A percentile compares a stretch with the other conserved stretches of the same genome.
Conservation (phyloP, 2,113 vertebrate genomes). For the Rutilus rutilus region DNA sequence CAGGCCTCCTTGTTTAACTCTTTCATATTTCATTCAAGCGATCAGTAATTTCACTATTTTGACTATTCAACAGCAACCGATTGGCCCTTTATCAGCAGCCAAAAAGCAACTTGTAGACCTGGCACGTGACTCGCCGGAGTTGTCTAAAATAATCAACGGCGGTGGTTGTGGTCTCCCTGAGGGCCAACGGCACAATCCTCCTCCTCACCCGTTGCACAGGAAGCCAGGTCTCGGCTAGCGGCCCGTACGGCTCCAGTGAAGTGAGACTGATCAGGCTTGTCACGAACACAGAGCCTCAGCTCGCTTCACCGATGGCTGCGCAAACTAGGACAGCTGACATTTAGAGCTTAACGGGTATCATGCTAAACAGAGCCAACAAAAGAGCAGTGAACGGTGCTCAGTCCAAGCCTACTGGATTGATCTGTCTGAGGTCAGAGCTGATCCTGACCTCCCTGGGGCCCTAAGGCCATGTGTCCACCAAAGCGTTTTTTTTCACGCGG, state of each 20-base stretch:
- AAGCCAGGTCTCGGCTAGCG: slow-evolving; percentile 68
- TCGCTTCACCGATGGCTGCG: slow-evolving; percentile 53
- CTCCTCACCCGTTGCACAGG: slow-evolving; percentile 21
- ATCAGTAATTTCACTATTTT: not conserved
- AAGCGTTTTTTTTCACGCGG: too few species aligned
- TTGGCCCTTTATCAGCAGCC: not conserved
- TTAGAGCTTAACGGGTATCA: slow-evolving; percentile 29
- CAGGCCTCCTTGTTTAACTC: not conserved
- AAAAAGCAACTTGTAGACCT: slow-evolving; percentile 11
- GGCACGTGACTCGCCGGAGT: slow-evolving; percentile 7
- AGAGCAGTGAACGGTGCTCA: slow-evolving; percentile 13
- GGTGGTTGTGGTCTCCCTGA: slow-evolving; percentile 14
- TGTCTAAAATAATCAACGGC: slow-evolving; percentile 22
- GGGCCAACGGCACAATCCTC: not conserved
- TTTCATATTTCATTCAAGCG: not conserved
- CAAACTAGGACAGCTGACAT: slow-evolving; percentile 54
- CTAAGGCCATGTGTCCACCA: too few species aligned
- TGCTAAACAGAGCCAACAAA: slow-evolving; percentile 19
- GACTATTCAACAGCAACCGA: not conserved
- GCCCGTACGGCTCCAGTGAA: slow-evolving; percentile 65
- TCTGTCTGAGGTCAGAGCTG: not conserved
- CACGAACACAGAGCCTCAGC: slow-evolving; percentile 57
- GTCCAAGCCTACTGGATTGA: not conserved
- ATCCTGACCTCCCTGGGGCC: too few species aligned
- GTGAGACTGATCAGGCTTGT: slow-evolving; percentile 66